Evolutionary conservation across 2,888 invertebrate species (phyloP), one percentile per base, ranked within the genome.

Genomic region (Stenchaetothrips biformis): DNA sequence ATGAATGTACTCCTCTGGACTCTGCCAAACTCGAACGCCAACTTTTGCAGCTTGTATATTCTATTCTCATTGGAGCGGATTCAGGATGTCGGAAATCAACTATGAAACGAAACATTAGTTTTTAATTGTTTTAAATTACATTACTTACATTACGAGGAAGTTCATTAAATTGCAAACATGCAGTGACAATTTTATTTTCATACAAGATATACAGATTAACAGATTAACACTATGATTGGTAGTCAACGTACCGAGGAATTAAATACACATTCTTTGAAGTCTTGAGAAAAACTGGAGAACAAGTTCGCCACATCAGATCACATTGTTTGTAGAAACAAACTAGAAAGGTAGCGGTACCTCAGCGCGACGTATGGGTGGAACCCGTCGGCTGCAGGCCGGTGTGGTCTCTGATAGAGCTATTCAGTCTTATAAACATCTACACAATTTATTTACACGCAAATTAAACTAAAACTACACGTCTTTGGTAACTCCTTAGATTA

Each of bases 361-460:
- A 74, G 25, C 25, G 59, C 18, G 4, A 13, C 18, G 16, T 16
- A 59, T 13, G 16, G 59, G 59, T 59, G 6, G 16, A 18, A 18
- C 59, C 59, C 18, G 13, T 13, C 4, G 6, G 13, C 0, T 16
- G 59, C 18, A 16, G 59, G 18, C 59, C 18, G 8, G 25, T 21
- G 67, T 74, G 37, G 11, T 74, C 67, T 11, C 21, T 74, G 11
- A 74, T 74, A 74, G 25, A 74, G 67, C 67, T 74, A 74, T 74
- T 74, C 67, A 74, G 67, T 74, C 67, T 74, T 74, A 74, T 74
- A 74, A 21, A 74, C 21, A 25, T 74, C 21, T 74, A 25, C 25
- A 74, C 25, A 74, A 8, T 74, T 74, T 74, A 21, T 74, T 74
- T 74, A 74, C 67, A 74, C 11, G 25, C 25, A 74, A 74, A 25